Evolutionary conservation across 2,888 invertebrate species (phyloP).

Genomic region (Priocnemis perturbator): DNA sequence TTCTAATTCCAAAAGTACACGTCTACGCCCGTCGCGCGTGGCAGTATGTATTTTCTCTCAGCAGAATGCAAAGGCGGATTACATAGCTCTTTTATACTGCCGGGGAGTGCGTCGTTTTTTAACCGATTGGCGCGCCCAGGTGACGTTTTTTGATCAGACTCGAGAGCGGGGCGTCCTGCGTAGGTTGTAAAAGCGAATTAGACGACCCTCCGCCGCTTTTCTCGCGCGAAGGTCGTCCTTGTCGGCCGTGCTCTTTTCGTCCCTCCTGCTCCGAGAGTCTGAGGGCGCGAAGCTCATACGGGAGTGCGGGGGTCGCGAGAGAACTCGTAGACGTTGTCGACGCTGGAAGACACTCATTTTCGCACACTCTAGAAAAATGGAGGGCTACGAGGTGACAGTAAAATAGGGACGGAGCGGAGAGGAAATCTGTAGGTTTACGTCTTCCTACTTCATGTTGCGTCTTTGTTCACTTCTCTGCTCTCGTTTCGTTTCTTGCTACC

Average conservation of each 20-base stretch:
- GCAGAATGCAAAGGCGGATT: too few relatives aligned
- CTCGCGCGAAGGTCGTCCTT: constrained; percentile 33
- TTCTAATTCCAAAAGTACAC: too few relatives aligned
- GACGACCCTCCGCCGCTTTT: constrained; percentile 41
- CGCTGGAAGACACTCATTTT: background rate
- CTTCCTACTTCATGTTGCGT: too few relatives aligned
- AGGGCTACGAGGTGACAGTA: too few relatives aligned
- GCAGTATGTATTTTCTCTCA: too few relatives aligned
- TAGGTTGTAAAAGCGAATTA: constrained; percentile 53
- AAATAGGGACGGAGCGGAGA: too few relatives aligned
- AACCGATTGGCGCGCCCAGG: constrained; percentile 33
- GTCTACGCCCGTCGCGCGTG: too few relatives aligned
- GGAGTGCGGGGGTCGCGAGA: constrained; percentile 31
- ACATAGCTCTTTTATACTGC: background rate
- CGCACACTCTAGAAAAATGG: background rate
- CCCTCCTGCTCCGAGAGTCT: background rate
- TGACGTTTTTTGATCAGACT: constrained; percentile 47
- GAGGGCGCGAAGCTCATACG: constrained; percentile 28
- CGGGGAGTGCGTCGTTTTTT: constrained; percentile 12
- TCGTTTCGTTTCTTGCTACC: too few relatives aligned
- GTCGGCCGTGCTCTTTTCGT: constrained; percentile 7
- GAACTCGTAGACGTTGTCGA: constrained; percentile 27
- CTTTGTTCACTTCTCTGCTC: too few relatives aligned
- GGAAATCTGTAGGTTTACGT: too few relatives aligned
- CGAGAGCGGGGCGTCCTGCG: constrained; percentile 12